Evolutionary conservation across 1,140 invertebrate species (phyloP).

Genomic region (Tribolium castaneum): DNA sequence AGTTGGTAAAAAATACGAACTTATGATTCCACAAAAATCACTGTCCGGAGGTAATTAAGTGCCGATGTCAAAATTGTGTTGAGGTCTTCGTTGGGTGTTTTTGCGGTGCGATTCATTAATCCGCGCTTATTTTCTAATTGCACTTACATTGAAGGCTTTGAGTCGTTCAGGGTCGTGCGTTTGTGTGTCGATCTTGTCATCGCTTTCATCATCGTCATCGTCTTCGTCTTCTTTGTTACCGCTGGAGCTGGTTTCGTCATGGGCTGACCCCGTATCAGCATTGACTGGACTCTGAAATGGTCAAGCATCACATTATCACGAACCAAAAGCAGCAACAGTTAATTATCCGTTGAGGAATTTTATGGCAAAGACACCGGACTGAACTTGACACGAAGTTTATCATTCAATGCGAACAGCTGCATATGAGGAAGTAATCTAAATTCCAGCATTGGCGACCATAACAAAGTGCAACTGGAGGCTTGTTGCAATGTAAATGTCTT

Average conservation of each 20-base stretch:
- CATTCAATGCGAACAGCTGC: conserved; percentile 38
- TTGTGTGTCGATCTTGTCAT: conserved; percentile 87
- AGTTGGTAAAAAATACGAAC: too few relatives aligned
- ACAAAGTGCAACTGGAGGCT: conserved; percentile 17
- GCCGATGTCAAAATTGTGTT: not conserved
- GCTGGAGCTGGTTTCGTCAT: conserved; percentile 91
- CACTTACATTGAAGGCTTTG: conserved; percentile 96
- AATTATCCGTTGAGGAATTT: conserved; percentile 13
- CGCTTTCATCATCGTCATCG: conserved; percentile 90
- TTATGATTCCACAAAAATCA: not conserved
- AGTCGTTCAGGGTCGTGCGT: conserved; percentile 94
- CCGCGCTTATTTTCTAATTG: not conserved
- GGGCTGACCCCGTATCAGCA: conserved; percentile 77
- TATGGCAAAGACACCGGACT: conserved; percentile 2
- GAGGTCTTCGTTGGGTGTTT: not conserved
- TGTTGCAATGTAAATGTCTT: conserved; percentile 22
- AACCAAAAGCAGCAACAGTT: conserved; percentile 17
- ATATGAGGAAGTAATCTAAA: conserved; percentile 43
- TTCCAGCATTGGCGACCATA: conserved; percentile 24
- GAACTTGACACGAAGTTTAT: conserved; percentile 39
- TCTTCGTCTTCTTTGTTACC: conserved; percentile 94
- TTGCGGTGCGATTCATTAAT: not conserved
- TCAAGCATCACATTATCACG: not conserved
- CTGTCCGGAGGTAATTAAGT: not conserved
- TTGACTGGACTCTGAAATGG: conserved; percentile 73